Base-by-base conservation (phyloP, 2,888 invertebrate genomes). In the Trachelus iudaicus region DNA sequence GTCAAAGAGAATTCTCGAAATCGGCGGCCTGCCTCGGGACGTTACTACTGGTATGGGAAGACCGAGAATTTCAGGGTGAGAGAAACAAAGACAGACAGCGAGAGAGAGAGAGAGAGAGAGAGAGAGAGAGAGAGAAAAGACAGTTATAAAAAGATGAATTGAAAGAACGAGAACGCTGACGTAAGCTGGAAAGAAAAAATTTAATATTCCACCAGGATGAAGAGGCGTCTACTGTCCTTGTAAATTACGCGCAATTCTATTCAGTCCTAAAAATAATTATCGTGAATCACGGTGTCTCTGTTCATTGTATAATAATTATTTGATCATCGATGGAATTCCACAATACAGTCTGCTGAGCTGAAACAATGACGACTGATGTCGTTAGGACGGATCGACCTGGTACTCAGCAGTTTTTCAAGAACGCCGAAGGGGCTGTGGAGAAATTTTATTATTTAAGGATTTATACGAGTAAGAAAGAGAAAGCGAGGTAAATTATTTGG, bases 1-100 rank as follows among this genome's bases (percentile, higher is more conserved):
- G 88, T 90, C 90, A 89, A 90, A 89, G 88, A 86, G 86, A 89
- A 87, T 89, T 89, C 85, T 85, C 83, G 83, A 83, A 82, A 87
- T 82, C 83, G 79, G 81, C 81, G 56, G 56, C 56, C 56, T 56
- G 56, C 56, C 56, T 56, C 56, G 56, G 56, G 56, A 56, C 56
- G 56, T 9, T 56, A 23, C 56, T 56, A 56, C 56, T 56, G 56
- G 56, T 56, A 23, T 56, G 56, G 56, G 23, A 56, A 56, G 56
- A 56, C 23, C 56, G 79, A 76, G 79, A 37, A 77, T 79, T 73
- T 78, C 69, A 71, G 77, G 74, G 76, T 79, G 75, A 77, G 78
- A 74, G 69, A 75, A 77, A 69, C 71, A 69, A 69, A 73, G 76
- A 40, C 73, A 75, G 68, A 69, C 69, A 75, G 75, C 79, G 33